These are phyloP conservation scores for Brachylomia viminalis DNA, from an alignment of 2,888 invertebrate genomes.

Conservation along the genomic window DNA sequence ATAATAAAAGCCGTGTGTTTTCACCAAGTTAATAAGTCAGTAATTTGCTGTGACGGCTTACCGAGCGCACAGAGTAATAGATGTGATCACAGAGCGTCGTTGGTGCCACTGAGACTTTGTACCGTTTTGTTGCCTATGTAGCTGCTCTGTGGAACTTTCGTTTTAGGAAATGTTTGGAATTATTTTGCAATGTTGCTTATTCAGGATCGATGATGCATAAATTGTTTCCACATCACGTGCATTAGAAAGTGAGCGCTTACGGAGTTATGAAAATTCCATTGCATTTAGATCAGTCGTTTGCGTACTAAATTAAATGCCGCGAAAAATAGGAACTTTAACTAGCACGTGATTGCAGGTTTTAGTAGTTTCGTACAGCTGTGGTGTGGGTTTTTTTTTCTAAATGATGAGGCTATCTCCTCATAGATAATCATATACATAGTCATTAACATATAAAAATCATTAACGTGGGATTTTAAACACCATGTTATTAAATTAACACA, in stretches of 20 bases:
- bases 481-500: too few species aligned
- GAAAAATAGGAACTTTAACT: slow-evolving; percentile 5
- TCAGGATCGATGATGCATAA: background rate
- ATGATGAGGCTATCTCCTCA: too few species aligned
- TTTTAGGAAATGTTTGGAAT: background rate
- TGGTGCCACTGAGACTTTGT: background rate
- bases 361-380: too few species aligned
- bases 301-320: slow-evolving; percentile 17
- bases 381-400: too few species aligned
- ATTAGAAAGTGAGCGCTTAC: background rate
- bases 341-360: background rate
- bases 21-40: slow-evolving; percentile 29
- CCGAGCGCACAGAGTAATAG: slow-evolving; percentile 14
- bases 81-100: background rate
- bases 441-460: too few species aligned
- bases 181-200: background rate
- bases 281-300: slow-evolving; percentile 1
- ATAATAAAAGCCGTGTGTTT: slow-evolving; percentile 21
- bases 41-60: slow-evolving; percentile 26
- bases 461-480: too few species aligned
- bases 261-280: background rate
- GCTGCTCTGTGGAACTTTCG: background rate
- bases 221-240: background rate
- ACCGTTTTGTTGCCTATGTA: background rate
- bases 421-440: too few species aligned